Evolutionary conservation across 92 coral and sea anemone genomes (phyloP).

Genomic region (Scolanthus callimorphus): DNA sequence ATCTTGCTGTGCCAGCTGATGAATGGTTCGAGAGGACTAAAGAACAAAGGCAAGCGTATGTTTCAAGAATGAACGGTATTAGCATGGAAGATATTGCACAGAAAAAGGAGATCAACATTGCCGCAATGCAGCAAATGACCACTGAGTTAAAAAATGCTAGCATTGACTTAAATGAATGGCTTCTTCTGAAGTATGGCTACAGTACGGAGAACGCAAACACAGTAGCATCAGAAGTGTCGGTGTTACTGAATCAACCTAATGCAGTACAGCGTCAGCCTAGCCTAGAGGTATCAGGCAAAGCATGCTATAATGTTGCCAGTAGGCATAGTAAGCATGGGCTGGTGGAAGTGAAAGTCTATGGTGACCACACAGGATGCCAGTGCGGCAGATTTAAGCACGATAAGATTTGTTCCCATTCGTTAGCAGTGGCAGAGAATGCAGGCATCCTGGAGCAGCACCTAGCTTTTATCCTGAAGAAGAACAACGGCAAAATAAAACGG

Average conservation of each 20-base stretch:
- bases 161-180: neutral
- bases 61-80: constrained; percentile 28
- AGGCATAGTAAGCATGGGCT: neutral
- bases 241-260: constrained; percentile 1
- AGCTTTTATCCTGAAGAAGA: constrained; percentile 1
- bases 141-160: constrained; percentile 2
- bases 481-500: no score
- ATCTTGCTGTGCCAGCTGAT: constrained; percentile 29
- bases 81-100: constrained; percentile 22
- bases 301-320: constrained; percentile 7
- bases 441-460: constrained; percentile 5
- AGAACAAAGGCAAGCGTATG: constrained; percentile 20
- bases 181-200: constrained; percentile 5
- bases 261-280: constrained; percentile 3
- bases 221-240: neutral
- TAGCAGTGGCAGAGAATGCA: constrained; percentile 1
- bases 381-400: constrained; percentile 14
- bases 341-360: constrained; percentile 5
- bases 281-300: neutral
- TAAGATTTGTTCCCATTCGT: constrained; percentile 2
- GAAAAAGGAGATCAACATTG: constrained; percentile 8
- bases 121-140: neutral
- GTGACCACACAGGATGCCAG: constrained; percentile 3
- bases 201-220: neutral
- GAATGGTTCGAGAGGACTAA: constrained; percentile 48